Base-by-base conservation (phyloP, 2,888 invertebrate species). In the Pardosa pseudoannulata region DNA sequence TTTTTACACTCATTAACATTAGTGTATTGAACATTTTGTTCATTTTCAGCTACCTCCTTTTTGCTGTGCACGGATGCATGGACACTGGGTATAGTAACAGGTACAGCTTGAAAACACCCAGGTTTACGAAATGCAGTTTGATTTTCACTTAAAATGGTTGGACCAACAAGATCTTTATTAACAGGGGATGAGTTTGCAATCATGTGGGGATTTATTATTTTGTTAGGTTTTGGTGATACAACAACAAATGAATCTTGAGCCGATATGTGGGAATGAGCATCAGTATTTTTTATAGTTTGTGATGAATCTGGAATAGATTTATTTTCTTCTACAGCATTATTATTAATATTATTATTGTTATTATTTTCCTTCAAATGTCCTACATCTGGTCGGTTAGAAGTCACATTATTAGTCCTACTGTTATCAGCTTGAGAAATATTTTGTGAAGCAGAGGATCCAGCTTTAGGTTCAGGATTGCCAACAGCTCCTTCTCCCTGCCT, bases 31-130 rank as follows among this genome's bases (percentile, higher is more conserved):
- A 23, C 5, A 6, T 19, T 56, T 2, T 56, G 56, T 11, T 74
- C 68, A 76, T 31, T 56, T n/a, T 64, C 62, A 41, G 16, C 28
- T 5, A 28, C n/a, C 62, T 73, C 78, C n/a, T 78, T 73, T 62
- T 68, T 85, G n/a, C n/a, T n/a, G 7, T 62, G 78, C 27, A 67
- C 29, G 27, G 36, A 56, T 16, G 83, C 29, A 72, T 85, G 83
- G 3, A 85, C 83, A 56, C 78, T 62, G 19, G 82, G 82, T n/a
- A 82, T 82, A 31, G 62, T 82, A 28, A 82, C 75, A 19, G 83
- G 83, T 0, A 85, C 78, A 36, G 83, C 83, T 78, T 85, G 83
- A 31, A 85, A 85, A 13, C 83, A 78, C 0, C 83, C 83, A n/a
- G 78, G 78, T 73, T 67, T 72, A 0, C 83, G 78, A 29, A 85